These are phyloP conservation scores for Ruditapes philippinarum DNA, from an alignment of 1,140 invertebrate genomes.

Conservation along the genomic window DNA sequence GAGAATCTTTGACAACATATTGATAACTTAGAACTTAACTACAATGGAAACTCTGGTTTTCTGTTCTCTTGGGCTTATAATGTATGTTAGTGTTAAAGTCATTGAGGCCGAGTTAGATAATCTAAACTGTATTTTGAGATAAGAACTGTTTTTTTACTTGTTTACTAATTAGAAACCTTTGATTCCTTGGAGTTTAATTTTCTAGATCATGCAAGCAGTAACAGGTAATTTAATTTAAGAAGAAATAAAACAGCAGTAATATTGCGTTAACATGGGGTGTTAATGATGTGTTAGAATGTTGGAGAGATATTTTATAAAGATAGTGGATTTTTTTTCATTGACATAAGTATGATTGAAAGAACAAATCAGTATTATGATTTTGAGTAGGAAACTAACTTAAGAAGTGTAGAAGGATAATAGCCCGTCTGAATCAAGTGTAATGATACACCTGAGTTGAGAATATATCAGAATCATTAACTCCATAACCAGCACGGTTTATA, in stretches of 20 bases:
- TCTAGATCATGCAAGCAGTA: neutral
- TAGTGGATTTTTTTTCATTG: neutral
- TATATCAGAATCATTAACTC: too few species aligned
- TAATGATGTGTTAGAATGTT: neutral
- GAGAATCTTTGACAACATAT: too few species aligned
- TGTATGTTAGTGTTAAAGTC: too few species aligned
- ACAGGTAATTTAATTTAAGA: slow-evolving; percentile 21
- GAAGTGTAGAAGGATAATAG: too few species aligned
- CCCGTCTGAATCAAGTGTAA: too few species aligned
- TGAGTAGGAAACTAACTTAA: too few species aligned
- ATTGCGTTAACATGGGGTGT: neutral
- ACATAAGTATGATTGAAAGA: neutral
- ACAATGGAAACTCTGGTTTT: too few species aligned
- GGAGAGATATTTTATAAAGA: neutral
- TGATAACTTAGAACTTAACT: too few species aligned
- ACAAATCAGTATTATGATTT: neutral
- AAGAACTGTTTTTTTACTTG: neutral
- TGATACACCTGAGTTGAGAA: too few species aligned
- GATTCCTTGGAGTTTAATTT: neutral
- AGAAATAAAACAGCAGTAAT: slow-evolving; percentile 7
- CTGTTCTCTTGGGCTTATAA: too few species aligned
- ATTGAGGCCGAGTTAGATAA: too few species aligned
- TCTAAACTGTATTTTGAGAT: neutral
- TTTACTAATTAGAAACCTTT: slow-evolving; percentile 7
- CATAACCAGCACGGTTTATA: too few species aligned